Evolutionary conservation across 2,113 vertebrate species (phyloP).

Genomic region (Melanocharis versteri): DNA sequence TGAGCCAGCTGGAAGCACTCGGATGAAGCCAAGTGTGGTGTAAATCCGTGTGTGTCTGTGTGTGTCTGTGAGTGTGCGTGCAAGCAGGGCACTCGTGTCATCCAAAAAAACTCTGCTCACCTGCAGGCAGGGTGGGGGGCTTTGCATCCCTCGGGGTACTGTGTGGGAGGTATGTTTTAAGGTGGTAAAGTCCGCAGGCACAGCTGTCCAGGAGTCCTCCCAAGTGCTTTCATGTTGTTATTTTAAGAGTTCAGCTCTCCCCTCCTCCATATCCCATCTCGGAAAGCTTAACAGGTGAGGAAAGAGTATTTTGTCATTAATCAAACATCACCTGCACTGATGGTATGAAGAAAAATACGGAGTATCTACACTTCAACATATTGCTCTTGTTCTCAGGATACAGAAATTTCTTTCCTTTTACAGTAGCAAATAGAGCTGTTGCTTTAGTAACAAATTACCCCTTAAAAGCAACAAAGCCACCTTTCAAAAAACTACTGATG

Average conservation of each 20-base stretch:
- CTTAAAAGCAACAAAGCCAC: neutral
- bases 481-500: neutral
- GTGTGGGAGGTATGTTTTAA: neutral
- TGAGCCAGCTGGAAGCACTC: neutral
- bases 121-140: neutral
- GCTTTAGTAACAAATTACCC: neutral
- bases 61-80: fast-evolving
- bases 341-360: neutral
- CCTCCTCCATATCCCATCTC: neutral
- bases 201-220: neutral
- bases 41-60: neutral
- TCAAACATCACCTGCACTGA: neutral
- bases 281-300: neutral
- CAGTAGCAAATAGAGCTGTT: neutral
- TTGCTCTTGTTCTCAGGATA: neutral
- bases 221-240: neutral
- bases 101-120: neutral
- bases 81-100: fast-evolving
- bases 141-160: neutral
- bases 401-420: neutral
- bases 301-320: neutral
- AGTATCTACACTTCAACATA: neutral
- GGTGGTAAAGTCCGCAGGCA: neutral
- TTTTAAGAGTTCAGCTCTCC: neutral
- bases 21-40: neutral